Percentiles rank a stretch among this genome's conserved stretches.
Conservation (phyloP, 1,140 invertebrate species). For the Cherax destructor region DNA sequence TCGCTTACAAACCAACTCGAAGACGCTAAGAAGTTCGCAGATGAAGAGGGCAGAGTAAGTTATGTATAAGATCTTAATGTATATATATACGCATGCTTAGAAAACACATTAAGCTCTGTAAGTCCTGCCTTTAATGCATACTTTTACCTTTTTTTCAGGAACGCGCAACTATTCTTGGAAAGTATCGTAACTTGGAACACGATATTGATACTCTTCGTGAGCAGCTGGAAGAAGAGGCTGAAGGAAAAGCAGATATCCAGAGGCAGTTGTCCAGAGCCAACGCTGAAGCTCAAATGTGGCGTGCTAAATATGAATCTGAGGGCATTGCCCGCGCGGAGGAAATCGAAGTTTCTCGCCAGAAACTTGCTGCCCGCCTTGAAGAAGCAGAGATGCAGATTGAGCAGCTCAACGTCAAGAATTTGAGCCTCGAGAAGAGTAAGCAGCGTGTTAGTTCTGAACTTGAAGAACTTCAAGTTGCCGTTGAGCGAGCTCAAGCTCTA, state of each 20-base stretch:
- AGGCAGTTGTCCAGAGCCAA: conserved; percentile 75
- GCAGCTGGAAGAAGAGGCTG: conserved; percentile 78
- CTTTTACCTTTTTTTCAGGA: conserved; percentile 77
- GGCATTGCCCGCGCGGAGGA: conserved; percentile 75
- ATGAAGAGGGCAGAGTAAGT: conserved; percentile 75
- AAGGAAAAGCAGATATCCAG: conserved; percentile 78
- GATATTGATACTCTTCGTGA: conserved; percentile 78
- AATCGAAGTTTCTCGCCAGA: conserved; percentile 76
- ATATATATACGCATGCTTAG: too few relatives aligned
- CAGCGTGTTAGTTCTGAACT: conserved; percentile 78
- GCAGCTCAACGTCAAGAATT: conserved; percentile 57
- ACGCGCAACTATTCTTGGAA: conserved; percentile 64
- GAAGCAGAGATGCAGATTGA: conserved; percentile 65
- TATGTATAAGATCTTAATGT: neutral
- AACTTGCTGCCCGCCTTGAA: conserved; percentile 75
- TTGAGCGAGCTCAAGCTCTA: conserved; percentile 63
- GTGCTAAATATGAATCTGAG: conserved; percentile 57
- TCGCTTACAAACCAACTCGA: conserved; percentile 49
- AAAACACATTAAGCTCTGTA: too few relatives aligned
- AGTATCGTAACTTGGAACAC: conserved; percentile 75
- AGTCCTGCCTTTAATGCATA: too few relatives aligned
- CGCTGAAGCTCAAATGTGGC: conserved; percentile 60
- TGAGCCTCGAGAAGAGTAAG: conserved; percentile 80
- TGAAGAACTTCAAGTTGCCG: conserved; percentile 80
- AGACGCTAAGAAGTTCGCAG: conserved; percentile 70